Evolutionary conservation across 1,140 invertebrate species (phyloP).

Genomic region (Cylas formicarius): DNA sequence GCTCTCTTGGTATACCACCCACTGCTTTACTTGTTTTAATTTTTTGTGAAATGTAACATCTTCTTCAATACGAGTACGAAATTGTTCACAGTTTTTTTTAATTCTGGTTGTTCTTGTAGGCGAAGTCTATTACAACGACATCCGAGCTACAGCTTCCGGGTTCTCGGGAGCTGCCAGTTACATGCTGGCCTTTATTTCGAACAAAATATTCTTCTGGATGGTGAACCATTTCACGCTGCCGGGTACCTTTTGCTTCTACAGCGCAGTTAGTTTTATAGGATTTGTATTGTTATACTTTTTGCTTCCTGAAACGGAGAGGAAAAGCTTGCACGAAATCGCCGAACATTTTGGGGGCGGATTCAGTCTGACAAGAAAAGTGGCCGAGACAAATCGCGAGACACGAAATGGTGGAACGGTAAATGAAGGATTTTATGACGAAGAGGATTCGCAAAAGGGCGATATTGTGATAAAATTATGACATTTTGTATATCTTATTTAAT

Average conservation of each 20-base stretch:
- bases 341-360: constrained; percentile 58
- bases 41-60: too few relatives aligned
- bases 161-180: constrained; percentile 62
- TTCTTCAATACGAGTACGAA: too few relatives aligned
- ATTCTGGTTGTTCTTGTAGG: constrained; percentile 36
- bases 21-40: too few relatives aligned
- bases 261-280: constrained; percentile 54
- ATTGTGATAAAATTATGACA: constrained; percentile 6
- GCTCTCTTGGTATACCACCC: too few relatives aligned
- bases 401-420: background rate
- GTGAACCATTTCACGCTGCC: constrained; percentile 52
- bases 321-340: constrained; percentile 65
- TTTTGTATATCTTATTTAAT: constrained; percentile 2
- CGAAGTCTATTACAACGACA: constrained; percentile 59
- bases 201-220: constrained; percentile 64
- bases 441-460: background rate
- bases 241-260: constrained; percentile 63
- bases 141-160: constrained; percentile 60
- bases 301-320: constrained; percentile 77
- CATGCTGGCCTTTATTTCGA: constrained; percentile 62
- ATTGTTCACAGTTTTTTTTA: too few relatives aligned
- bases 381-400: constrained; percentile 4
- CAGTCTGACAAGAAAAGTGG: constrained; percentile 40
- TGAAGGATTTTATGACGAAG: background rate
- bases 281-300: constrained; percentile 49